Evolutionary conservation across 1,140 invertebrate genomes (phyloP).

Genomic region (Cecropterus lyciades): DNA sequence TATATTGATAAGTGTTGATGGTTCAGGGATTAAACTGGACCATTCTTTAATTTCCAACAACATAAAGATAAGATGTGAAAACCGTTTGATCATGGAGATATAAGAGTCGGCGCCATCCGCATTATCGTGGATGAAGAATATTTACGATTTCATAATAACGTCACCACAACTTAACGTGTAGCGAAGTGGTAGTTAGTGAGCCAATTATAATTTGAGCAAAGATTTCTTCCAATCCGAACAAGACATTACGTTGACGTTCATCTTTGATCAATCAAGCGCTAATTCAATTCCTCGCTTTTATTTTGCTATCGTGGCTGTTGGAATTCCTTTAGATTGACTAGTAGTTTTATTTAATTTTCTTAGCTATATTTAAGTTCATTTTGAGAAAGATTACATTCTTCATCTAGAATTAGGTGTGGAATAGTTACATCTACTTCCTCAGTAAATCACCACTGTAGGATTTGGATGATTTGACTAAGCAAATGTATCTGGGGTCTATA

Average conservation of each 20-base stretch:
- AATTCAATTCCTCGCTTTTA: slow-evolving; percentile 26
- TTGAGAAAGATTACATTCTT: too few relatives aligned
- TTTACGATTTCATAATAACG: slow-evolving; percentile 29
- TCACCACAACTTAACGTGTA: slow-evolving; percentile 29
- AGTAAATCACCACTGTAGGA: too few relatives aligned
- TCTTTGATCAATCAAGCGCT: slow-evolving; percentile 33
- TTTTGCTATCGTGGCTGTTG: slow-evolving; percentile 10
- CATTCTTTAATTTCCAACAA: neutral
- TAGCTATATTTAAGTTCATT: too few relatives aligned
- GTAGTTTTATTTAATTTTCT: slow-evolving; percentile 9
- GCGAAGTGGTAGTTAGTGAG: slow-evolving; percentile 21
- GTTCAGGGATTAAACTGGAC: neutral
- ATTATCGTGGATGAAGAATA: slow-evolving; percentile 9
- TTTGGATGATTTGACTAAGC: too few relatives aligned
- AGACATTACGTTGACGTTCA: slow-evolving; percentile 22
- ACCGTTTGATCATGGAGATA: slow-evolving; percentile 22
- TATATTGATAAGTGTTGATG: slow-evolving; percentile 11
- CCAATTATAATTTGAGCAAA: slow-evolving; percentile 24
- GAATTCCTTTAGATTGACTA: neutral
- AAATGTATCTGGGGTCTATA: too few relatives aligned
- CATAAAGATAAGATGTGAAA: slow-evolving; percentile 19
- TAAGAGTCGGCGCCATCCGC: slow-evolving; percentile 2
- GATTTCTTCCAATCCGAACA: slow-evolving; percentile 29
- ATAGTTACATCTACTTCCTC: too few relatives aligned
- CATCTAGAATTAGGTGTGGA: too few relatives aligned